Conservation (phyloP, 2,888 invertebrate genomes). For the Stegophylla sp. region DNA sequence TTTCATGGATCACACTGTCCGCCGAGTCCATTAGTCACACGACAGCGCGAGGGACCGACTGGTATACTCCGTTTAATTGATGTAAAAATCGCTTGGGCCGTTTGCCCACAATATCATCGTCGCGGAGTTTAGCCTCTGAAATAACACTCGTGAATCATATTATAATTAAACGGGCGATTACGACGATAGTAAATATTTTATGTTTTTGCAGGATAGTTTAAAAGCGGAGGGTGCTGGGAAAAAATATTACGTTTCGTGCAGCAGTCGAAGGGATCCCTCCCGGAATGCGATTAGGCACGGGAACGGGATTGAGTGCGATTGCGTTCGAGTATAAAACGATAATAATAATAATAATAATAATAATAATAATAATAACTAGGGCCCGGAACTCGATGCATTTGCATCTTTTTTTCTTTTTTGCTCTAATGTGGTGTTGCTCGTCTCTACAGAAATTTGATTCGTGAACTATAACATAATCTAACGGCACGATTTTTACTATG, state of each 20-base stretch:
- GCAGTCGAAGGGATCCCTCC: not conserved
- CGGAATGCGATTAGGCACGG: not conserved
- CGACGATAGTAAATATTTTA: too few relatives aligned
- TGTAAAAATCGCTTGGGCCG: slow-evolving; percentile 49
- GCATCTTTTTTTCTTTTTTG: too few relatives aligned
- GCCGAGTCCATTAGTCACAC: slow-evolving; percentile 51
- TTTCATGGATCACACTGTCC: slow-evolving; percentile 37
- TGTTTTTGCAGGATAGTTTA: too few relatives aligned
- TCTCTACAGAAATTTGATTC: too few relatives aligned
- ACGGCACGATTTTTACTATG: too few relatives aligned
- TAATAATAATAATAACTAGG: not conserved
- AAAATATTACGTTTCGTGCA: not conserved
- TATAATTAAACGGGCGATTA: slow-evolving; percentile 50
- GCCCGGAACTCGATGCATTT: too few relatives aligned
- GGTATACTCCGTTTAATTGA: slow-evolving; percentile 46
- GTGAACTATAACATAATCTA: too few relatives aligned
- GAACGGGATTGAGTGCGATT: not conserved
- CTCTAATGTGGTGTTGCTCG: too few relatives aligned
- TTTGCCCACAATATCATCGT: slow-evolving; percentile 26
- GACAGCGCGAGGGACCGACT: slow-evolving; percentile 27
- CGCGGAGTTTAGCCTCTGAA: slow-evolving; percentile 14
- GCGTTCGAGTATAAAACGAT: not conserved
- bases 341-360: too few relatives aligned
- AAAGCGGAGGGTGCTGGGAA: not conserved
- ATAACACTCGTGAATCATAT: slow-evolving; percentile 57